Evolutionary conservation across 2,888 invertebrate species (phyloP).

Genomic region (Alviniconcha strummeri): DNA sequence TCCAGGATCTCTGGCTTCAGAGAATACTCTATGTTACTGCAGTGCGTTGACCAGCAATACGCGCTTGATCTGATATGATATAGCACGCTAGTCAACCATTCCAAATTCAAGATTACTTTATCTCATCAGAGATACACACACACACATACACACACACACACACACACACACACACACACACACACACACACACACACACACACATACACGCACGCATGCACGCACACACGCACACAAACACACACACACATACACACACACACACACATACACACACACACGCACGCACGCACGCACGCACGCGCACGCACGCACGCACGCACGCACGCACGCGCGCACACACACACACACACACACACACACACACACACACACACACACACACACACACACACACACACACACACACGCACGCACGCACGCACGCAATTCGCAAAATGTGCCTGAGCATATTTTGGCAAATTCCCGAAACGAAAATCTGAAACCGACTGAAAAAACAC

Average conservation of each 20-base stretch:
- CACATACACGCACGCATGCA: background rate
- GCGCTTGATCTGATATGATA: too few relatives aligned
- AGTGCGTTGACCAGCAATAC: too few relatives aligned
- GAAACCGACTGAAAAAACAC: too few relatives aligned
- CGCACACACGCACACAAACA: background rate
- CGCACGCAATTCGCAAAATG: background rate
- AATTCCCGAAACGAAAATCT: too few relatives aligned
- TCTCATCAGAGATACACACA: background rate
- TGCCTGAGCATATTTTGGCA: too few relatives aligned
- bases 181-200: background rate
- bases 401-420: slow-evolving; percentile 8
- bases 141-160: slow-evolving; percentile 3
- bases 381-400: slow-evolving; percentile 10
- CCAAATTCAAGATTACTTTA: too few relatives aligned
- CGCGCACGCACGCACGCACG: background rate
- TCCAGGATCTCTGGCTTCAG: too few relatives aligned
- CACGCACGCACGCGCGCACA: background rate
- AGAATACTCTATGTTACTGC: too few relatives aligned
- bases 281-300: background rate
- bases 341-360: slow-evolving; percentile 15
- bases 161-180: slow-evolving; percentile 14
- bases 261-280: slow-evolving; percentile 15
- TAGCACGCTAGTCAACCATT: too few relatives aligned
- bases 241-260: slow-evolving; percentile 2
- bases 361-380: slow-evolving; percentile 16